Conservation (phyloP, 2,797 vertebrate species). For the Sus cebifrons region DNA sequence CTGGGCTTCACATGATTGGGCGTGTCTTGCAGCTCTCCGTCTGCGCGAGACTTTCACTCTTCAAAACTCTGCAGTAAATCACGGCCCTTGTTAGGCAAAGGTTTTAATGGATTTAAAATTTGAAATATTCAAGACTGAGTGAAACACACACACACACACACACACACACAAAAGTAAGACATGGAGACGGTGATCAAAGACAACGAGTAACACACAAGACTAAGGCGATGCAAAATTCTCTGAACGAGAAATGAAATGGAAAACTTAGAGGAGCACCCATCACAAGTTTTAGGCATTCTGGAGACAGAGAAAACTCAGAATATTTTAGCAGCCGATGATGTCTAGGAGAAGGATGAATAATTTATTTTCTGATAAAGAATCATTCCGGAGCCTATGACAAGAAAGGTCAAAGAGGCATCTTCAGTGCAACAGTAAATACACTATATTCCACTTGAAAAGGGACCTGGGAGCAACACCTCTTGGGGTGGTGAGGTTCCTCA, state of each 20-base stretch:
- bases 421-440: conserved; percentile 61
- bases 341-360: conserved; percentile 73
- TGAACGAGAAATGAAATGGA: conserved; percentile 64
- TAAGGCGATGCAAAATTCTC: neutral
- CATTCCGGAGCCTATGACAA: conserved; percentile 74
- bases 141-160: neutral
- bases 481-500: neutral
- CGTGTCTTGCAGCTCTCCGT: conserved; percentile 58
- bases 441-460: neutral
- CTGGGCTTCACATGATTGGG: conserved; percentile 57
- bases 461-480: neutral
- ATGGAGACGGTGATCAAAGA: conserved; percentile 53
- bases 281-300: conserved; percentile 62
- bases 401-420: conserved; percentile 77
- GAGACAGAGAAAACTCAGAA: conserved; percentile 72
- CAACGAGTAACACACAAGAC: neutral
- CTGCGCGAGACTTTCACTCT: conserved; percentile 46
- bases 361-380: conserved; percentile 79
- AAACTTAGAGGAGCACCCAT: conserved; percentile 35
- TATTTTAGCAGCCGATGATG: conserved; percentile 79
- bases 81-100: conserved; percentile 68
- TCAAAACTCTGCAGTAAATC: conserved; percentile 67
- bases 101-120: conserved; percentile 66
- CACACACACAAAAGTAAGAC: neutral
- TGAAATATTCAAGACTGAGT: conserved; percentile 54